These are phyloP conservation scores for Drosophila triauraria DNA, from an alignment of 1,140 invertebrate genomes.

Conservation along the genomic window DNA sequence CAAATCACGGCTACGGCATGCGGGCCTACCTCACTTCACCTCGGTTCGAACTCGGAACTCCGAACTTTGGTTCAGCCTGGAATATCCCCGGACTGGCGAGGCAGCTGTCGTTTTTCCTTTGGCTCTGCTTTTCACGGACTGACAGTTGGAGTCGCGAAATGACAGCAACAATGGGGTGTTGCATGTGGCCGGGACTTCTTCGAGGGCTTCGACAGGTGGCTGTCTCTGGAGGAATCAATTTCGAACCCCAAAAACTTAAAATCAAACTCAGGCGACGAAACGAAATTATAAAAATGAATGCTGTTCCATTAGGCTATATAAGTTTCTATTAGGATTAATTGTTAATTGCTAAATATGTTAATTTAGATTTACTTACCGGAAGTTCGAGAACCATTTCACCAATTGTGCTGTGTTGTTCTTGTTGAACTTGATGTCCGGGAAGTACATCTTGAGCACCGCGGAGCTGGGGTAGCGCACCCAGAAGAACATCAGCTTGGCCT, in stretches of 20 bases:
- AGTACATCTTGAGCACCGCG: conserved; percentile 99
- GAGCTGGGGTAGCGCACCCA: conserved; percentile 99
- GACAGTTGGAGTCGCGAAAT: conserved; percentile 60
- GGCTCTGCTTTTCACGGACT: conserved; percentile 39
- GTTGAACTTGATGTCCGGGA: conserved; percentile 99
- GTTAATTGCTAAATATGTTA: conserved; percentile 2
- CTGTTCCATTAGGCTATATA: conserved; percentile 49
- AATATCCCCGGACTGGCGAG: conserved; percentile 22
- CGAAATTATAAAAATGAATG: conserved; percentile 78
- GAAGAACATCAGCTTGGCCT: conserved; percentile 99
- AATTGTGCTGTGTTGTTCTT: conserved; percentile 99
- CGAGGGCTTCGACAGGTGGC: conserved; percentile 73
- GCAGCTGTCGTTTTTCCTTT: conserved; percentile 53
- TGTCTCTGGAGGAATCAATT: conserved; percentile 48
- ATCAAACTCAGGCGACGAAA: conserved; percentile 35
- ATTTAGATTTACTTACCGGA: conserved; percentile 94
- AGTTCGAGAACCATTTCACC: conserved; percentile 99
- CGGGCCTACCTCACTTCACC: conserved; percentile 38
- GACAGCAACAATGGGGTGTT: conserved; percentile 45
- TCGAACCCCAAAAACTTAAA: conserved; percentile 20
- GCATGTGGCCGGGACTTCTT: conserved; percentile 57
- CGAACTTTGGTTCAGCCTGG: conserved; percentile 5
- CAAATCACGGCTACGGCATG: conserved; percentile 45
- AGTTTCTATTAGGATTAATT: background rate
- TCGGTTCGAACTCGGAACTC: background rate